Conservation (phyloP, 2,888 invertebrate species). For the Psylliodes chrysocephalus region DNA sequence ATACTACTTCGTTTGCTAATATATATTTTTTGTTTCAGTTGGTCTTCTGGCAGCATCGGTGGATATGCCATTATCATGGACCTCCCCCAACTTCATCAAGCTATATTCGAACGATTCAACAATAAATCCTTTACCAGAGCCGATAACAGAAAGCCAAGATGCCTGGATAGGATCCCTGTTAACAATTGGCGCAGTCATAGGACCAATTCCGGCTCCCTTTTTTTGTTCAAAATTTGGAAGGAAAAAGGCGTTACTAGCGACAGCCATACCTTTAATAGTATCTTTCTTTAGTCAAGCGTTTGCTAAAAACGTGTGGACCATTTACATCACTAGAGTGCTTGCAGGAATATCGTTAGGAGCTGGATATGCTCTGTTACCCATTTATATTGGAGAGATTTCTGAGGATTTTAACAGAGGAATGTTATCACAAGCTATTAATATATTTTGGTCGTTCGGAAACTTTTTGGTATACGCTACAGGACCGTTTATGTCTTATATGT, state of each 20-base stretch:
- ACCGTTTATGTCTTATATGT: slow-evolving; percentile 73
- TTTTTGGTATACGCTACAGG: slow-evolving; percentile 76
- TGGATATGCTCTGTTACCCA: slow-evolving; percentile 79
- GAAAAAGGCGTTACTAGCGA: slow-evolving; percentile 73
- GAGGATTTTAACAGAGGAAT: slow-evolving; percentile 80
- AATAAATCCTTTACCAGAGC: slow-evolving; percentile 56
- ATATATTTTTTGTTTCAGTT: slow-evolving; percentile 45
- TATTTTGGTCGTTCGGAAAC: slow-evolving; percentile 76
- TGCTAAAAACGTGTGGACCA: slow-evolving; percentile 40
- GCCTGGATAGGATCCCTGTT: slow-evolving; percentile 67
- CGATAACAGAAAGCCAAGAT: slow-evolving; percentile 59
- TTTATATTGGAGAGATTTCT: slow-evolving; percentile 88
- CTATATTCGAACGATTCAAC: slow-evolving; percentile 46
- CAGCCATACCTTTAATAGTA: slow-evolving; percentile 44
- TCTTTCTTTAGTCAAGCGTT: slow-evolving; percentile 47
- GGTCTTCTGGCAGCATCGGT: slow-evolving; percentile 48
- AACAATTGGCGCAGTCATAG: slow-evolving; percentile 66
- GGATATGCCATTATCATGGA: slow-evolving; percentile 49
- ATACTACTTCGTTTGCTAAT: too few relatives aligned
- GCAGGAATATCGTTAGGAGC: slow-evolving; percentile 76
- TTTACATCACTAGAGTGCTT: slow-evolving; percentile 62
- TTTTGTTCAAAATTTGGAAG: slow-evolving; percentile 73
- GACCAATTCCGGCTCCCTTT: slow-evolving; percentile 75
- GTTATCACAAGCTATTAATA: slow-evolving; percentile 72
- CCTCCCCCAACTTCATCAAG: slow-evolving; percentile 50